Evolutionary conservation across 1,140 invertebrate genomes (phyloP).

Genomic region (Subanguina moxae): DNA sequence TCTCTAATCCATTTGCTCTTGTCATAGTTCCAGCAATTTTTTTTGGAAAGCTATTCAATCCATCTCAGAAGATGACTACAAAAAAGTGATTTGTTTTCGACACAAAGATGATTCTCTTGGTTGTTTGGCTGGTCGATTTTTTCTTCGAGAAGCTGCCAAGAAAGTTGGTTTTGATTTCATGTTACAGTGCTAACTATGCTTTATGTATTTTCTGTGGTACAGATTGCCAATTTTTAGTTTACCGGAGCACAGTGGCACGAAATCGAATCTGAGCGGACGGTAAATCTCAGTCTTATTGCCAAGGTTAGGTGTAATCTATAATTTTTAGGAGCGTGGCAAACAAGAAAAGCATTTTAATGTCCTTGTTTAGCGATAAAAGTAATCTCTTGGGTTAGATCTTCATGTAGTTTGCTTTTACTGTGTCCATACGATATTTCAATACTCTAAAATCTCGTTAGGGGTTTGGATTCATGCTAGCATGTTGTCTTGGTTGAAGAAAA

Average conservation of each 20-base stretch:
- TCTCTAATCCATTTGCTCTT: background rate
- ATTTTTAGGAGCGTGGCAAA: too few species aligned
- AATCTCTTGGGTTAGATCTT: too few species aligned
- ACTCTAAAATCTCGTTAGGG: too few species aligned
- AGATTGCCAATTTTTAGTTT: background rate
- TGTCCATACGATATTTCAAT: too few species aligned
- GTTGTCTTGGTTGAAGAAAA: too few species aligned
- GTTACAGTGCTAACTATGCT: background rate
- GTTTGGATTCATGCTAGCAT: too few species aligned
- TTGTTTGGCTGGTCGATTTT: constrained; percentile 51
- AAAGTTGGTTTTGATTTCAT: background rate
- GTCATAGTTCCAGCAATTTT: constrained; percentile 51
- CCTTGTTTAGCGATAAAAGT: too few species aligned
- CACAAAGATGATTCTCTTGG: constrained; percentile 54
- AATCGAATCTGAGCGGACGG: constrained; percentile 51
- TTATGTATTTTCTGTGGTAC: background rate
- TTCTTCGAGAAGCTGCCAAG: constrained; percentile 49
- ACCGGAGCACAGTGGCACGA: constrained; percentile 47
- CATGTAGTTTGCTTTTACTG: too few species aligned
- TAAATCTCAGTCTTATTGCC: background rate
- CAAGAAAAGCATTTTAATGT: too few species aligned
- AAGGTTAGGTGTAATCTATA: too few species aligned
- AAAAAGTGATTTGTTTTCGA: constrained; percentile 45
- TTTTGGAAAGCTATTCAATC: constrained; percentile 54
- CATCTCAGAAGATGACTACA: constrained; percentile 50